Conservation (phyloP, 2,113 vertebrate species). For the Microcebus tavaratra region DNA sequence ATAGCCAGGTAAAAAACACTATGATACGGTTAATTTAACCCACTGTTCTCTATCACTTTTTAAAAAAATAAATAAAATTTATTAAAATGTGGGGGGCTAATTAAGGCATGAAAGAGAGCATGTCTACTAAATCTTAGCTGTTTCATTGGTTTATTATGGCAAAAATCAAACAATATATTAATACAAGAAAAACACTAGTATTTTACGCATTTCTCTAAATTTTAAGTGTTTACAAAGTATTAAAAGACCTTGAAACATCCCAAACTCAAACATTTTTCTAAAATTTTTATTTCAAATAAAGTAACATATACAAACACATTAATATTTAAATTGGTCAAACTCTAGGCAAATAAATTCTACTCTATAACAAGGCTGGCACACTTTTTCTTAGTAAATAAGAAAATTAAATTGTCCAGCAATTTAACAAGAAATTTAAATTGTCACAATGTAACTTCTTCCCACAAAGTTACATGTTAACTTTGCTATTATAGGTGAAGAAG, state of each 20-base stretch:
- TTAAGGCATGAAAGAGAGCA: background rate
- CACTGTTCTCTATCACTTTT: background rate
- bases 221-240: slow-evolving; percentile 14
- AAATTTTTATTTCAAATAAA: slow-evolving; percentile 40
- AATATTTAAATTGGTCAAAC: background rate
- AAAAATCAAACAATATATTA: background rate
- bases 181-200: background rate
- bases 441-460: background rate
- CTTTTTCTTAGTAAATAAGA: background rate
- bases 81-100: background rate
- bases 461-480: background rate
- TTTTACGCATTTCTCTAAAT: slow-evolving; percentile 22
- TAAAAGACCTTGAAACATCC: background rate
- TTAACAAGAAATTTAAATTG: slow-evolving; percentile 8
- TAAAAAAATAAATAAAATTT: background rate
- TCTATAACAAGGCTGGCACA: background rate
- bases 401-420: background rate
- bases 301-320: background rate
- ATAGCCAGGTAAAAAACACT: background rate
- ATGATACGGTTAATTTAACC: background rate
- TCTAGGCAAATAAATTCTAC: background rate
- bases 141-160: background rate
- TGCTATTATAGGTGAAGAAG: background rate
- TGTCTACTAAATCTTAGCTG: background rate
- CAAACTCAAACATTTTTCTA: slow-evolving; percentile 5